Evolutionary conservation across 2,113 vertebrate species (phyloP).

Genomic region (Paradoxurus hermaphroditus): DNA sequence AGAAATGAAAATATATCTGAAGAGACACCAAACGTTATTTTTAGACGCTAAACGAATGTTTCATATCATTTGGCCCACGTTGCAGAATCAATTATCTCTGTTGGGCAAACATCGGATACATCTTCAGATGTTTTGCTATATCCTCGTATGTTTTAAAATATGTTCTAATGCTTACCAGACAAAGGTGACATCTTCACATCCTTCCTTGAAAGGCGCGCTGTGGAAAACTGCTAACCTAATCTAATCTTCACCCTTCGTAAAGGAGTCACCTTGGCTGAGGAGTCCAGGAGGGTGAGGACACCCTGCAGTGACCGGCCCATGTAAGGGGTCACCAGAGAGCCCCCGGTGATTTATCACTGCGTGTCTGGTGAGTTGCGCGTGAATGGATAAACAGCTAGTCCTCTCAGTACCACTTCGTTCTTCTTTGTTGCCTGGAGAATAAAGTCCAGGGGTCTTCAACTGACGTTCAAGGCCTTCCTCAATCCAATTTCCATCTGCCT

Average conservation of each 20-base stretch:
- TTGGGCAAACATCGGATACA: slow-evolving; percentile 56
- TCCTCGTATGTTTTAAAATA: slow-evolving; percentile 62
- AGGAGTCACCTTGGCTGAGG: background rate
- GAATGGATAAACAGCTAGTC: background rate
- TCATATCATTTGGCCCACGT: slow-evolving; percentile 38
- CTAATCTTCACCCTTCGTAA: background rate
- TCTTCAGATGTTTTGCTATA: slow-evolving; percentile 67
- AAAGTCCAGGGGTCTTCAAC: background rate
- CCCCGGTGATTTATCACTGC: background rate
- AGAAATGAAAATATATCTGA: slow-evolving; percentile 81
- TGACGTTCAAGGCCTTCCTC: background rate
- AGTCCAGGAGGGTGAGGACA: background rate
- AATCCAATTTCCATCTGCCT: background rate
- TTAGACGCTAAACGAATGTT: slow-evolving; percentile 50
- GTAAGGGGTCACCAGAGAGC: background rate
- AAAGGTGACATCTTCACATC: slow-evolving; percentile 42
- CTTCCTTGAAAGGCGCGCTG: background rate
- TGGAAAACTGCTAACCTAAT: background rate
- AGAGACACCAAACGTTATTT: slow-evolving; percentile 63
- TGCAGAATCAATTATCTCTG: slow-evolving; percentile 53
- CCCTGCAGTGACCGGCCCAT: background rate
- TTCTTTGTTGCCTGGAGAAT: background rate
- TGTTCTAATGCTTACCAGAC: slow-evolving; percentile 45
- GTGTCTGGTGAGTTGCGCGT: rapidly evolving
- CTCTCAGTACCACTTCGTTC: background rate